A percentile compares a stretch with the other conserved stretches of the same genome.
Conservation (phyloP, 2,888 invertebrate genomes). For the Electrophaes corylata region DNA sequence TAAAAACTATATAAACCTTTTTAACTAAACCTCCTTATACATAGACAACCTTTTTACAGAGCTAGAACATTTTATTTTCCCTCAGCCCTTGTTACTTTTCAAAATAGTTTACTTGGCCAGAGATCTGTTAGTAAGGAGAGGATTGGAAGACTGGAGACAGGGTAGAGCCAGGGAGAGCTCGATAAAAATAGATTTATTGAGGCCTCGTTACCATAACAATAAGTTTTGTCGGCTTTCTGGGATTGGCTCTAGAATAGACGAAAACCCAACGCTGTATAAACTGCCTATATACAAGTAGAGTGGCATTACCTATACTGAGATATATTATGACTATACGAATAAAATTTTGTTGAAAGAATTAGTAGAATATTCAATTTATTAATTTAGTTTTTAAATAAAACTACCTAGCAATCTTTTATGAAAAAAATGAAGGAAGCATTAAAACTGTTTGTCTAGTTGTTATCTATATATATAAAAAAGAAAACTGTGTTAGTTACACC, state of each 20-base stretch:
- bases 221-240: slow-evolving; percentile 50
- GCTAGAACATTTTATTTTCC: slow-evolving; percentile 1
- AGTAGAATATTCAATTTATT: too few relatives aligned
- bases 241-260: slow-evolving; percentile 32
- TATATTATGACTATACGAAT: too few relatives aligned
- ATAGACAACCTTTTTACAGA: too few relatives aligned
- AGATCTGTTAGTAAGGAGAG: slow-evolving; percentile 23
- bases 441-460: too few relatives aligned
- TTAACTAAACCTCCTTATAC: too few relatives aligned
- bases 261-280: slow-evolving; percentile 1
- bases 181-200: slow-evolving; percentile 64
- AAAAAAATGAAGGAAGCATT: too few relatives aligned
- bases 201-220: slow-evolving; percentile 64
- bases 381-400: too few relatives aligned
- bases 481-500: too few relatives aligned
- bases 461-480: too few relatives aligned
- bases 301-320: neutral
- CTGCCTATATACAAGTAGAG: neutral
- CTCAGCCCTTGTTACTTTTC: neutral
- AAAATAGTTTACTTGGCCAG: slow-evolving; percentile 12
- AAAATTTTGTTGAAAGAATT: too few relatives aligned
- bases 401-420: too few relatives aligned
- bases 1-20: too few relatives aligned
- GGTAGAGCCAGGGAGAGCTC: slow-evolving; percentile 37
- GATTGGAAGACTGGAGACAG: slow-evolving; percentile 23